Conservation (phyloP, 2,888 invertebrate species). For the Oxycera nigricornis region DNA sequence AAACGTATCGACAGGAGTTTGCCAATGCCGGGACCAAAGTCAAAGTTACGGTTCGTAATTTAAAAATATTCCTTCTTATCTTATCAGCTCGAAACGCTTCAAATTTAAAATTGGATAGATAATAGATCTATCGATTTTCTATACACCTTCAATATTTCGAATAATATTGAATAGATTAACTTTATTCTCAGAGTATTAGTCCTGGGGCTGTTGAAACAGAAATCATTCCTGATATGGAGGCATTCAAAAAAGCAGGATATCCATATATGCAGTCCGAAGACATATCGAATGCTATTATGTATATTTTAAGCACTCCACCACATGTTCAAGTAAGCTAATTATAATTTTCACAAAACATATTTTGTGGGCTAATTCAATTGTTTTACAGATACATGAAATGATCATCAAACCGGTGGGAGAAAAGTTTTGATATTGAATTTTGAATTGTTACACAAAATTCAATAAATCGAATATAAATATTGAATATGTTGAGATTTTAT, state of each 20-base stretch:
- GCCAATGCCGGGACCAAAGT: constrained; percentile 54
- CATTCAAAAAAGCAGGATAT: constrained; percentile 40
- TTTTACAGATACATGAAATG: not conserved
- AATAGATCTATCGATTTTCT: too few species aligned
- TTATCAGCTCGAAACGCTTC: too few species aligned
- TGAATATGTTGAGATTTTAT: too few species aligned
- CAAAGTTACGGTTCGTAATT: constrained; percentile 57
- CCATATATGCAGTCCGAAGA: constrained; percentile 45
- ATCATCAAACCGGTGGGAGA: not conserved
- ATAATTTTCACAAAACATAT: not conserved
- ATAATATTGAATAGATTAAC: too few species aligned
- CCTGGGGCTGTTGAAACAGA: constrained; percentile 60
- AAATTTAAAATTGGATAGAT: too few species aligned
- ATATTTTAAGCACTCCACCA: constrained; percentile 55
- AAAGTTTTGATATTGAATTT: not conserved
- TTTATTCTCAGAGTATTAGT: constrained; percentile 54
- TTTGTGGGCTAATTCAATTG: too few species aligned
- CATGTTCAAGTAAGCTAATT: constrained; percentile 55
- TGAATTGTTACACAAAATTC: too few species aligned
- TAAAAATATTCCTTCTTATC: too few species aligned
- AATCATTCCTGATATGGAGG: constrained; percentile 48
- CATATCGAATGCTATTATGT: constrained; percentile 45
- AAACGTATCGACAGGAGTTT: constrained; percentile 59
- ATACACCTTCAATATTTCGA: too few species aligned
- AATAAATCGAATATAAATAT: too few species aligned